These are phyloP conservation scores for Petaurus breviceps DNA, from an alignment of 2,113 vertebrate species.

Conservation along the genomic window DNA sequence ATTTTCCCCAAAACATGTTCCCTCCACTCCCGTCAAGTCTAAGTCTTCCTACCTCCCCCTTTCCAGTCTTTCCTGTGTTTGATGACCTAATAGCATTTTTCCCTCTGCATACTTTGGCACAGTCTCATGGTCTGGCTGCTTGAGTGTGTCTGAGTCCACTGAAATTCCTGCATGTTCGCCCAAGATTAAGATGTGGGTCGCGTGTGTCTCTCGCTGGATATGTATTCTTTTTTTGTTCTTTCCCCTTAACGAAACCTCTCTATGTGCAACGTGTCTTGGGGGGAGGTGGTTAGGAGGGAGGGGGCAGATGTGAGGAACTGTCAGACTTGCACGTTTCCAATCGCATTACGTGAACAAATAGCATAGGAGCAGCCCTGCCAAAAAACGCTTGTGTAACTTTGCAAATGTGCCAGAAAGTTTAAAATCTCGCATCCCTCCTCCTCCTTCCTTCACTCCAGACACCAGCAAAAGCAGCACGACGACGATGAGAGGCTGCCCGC, in stretches of 20 bases:
- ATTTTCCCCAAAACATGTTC: conserved; percentile 74
- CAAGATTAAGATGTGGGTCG: conserved; percentile 66
- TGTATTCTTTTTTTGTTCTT: conserved; percentile 71
- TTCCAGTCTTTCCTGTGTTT: conserved; percentile 77
- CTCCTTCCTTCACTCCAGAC: conserved; percentile 81
- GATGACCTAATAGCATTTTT: conserved; percentile 88
- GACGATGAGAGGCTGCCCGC: conserved; percentile 76
- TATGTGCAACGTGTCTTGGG: conserved; percentile 78
- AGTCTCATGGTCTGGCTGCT: conserved; percentile 81
- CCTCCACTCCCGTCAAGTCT: conserved; percentile 73
- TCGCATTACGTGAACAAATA: conserved; percentile 86
- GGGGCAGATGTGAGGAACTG: conserved; percentile 73
- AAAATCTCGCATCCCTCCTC: conserved; percentile 82
- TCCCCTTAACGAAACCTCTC: conserved; percentile 43
- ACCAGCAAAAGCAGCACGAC: conserved; percentile 71
- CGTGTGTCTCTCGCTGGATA: conserved; percentile 67
- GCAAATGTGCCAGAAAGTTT: conserved; percentile 86
- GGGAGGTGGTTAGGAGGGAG: conserved; percentile 45
- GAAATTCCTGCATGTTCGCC: conserved; percentile 82
- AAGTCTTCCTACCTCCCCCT: conserved; percentile 73
- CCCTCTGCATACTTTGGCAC: conserved; percentile 85
- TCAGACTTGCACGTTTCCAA: conserved; percentile 83
- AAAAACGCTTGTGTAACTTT: conserved; percentile 87
- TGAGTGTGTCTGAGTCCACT: conserved; percentile 83
- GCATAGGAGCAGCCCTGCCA: conserved; percentile 80